Evolutionary conservation across 2,797 vertebrate species (phyloP).

Genomic region (Cetoscarus ocellatus): DNA sequence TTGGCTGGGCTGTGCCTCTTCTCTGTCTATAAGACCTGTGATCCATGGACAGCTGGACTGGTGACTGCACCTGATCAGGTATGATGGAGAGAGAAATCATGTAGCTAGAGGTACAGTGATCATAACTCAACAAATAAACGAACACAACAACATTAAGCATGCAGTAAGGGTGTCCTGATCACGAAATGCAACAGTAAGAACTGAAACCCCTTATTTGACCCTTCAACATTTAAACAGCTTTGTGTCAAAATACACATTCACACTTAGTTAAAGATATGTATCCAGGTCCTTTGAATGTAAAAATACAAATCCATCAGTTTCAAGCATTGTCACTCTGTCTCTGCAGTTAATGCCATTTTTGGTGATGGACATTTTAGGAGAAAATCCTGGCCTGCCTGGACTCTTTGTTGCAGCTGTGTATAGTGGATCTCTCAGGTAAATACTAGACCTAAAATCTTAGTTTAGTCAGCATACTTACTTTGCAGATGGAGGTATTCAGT

Average conservation of each 20-base stretch:
- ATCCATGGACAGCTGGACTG: constrained; percentile 88
- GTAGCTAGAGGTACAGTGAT: neutral
- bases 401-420: constrained; percentile 81
- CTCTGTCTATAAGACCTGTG: constrained; percentile 92
- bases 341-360: constrained; percentile 93
- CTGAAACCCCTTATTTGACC: neutral
- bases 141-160: neutral
- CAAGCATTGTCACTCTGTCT: neutral
- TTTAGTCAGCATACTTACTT: neutral
- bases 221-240: no score
- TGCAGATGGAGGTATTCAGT: no score
- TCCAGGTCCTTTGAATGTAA: no score
- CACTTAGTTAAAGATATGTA: no score
- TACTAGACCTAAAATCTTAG: neutral
- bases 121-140: neutral
- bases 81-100: neutral
- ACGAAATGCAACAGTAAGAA: no score
- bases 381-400: constrained; percentile 92
- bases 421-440: constrained; percentile 92
- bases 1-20: constrained; percentile 91
- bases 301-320: neutral
- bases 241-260: no score
- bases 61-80: constrained; percentile 93
- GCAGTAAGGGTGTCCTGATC: no score
- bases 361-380: constrained; percentile 90